Base-by-base conservation (phyloP, 2,888 invertebrate species). In the Cryptus armator region DNA sequence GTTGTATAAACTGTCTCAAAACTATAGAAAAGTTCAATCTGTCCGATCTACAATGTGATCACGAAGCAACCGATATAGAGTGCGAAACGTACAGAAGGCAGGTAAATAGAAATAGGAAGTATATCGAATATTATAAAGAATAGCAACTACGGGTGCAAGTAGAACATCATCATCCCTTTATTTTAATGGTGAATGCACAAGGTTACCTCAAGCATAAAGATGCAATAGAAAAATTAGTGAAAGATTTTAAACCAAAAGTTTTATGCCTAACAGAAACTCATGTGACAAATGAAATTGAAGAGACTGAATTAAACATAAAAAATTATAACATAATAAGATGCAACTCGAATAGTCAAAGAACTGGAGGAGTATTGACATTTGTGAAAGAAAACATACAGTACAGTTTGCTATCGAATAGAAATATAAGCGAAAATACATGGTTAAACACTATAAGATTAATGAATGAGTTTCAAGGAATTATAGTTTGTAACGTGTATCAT, bases 161-260 rank as follows among this genome's bases (percentile, higher is more conserved):
- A 10, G 10, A 56, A 56, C 29, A 29, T 12, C 0, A 9, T 2
- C 16, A 12, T 29, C 56, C 76, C 2, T 67, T 76, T 9, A 51
- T 76, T 14, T 14, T 53, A 67, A 44, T 81, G 14, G 3, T 77
- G 14, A 87, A 87, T 66, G 72, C 74, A 1, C 74, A 76, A 32
- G 77, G 85, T 6, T 83, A 76, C 37, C 10, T 86, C 3, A 53
- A 43, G 3, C 75, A 87, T 81, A 83, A 87, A 32, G 84, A 87
- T 3, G 64, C 84, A 62, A 71, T 87, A n/a, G 51, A 53, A 44
- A 46, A 32, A 9, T 19, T 56, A 64, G 53, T 46, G 64, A 76
- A 19, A 16, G 7, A 43, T 6, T 6, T 14, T 2, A 76, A 79
- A 56, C 85, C 81, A 32, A 46, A 80, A n/a, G 68, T 80, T 1